Evolutionary conservation across 2,888 invertebrate species (phyloP), one percentile per base, ranked within the genome.

Genomic region (Andrena bicolor): DNA sequence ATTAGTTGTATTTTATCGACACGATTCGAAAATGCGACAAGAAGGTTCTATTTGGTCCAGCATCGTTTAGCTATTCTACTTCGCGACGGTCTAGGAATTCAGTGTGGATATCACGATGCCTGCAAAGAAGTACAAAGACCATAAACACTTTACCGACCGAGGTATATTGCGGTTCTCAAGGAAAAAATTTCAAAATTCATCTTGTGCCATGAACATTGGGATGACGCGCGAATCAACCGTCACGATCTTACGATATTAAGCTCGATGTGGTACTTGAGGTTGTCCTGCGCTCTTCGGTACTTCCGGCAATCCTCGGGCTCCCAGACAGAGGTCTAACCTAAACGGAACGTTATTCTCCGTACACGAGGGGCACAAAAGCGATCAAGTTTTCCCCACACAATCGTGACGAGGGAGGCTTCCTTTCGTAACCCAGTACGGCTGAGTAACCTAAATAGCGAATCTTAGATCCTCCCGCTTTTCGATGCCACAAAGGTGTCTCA

Each of bases 11-110:
- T 49, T 49, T 35, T 30, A 63, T 65, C 64, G 64, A 48, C 41
- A 7, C 68, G 69, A 51, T 63, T 30, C 30, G 26, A 60, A 60
- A 41, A n/a, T 32, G 49, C 30, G 32, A 63, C 49, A 51, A 13
- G 26, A 65, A 41, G 26, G 20, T 53, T 53, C 20, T 26, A 35
- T 26, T 41, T 41, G 35, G 8, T 28, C 60, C 58, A 41, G 28
- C 41, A 51, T 16, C 20, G 10, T 26, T 7, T 41, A 48, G 8
- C 28, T 49, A 56, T 63, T 79, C 41, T 28, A 20, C 20, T 28
- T 28, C 4, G 3, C 6, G 8, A 53, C 3, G 16, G 23, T 49
- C 41, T 60, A n/a, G 13, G 5, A 30, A 58, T 66, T 16, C 8
- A 32, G 41, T 41, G 10, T 10, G 20, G 30, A 23, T 20, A 23